These are phyloP conservation scores for Acanthurus tractus DNA, from an alignment of 2,797 vertebrate species.

Conservation along the genomic window DNA sequence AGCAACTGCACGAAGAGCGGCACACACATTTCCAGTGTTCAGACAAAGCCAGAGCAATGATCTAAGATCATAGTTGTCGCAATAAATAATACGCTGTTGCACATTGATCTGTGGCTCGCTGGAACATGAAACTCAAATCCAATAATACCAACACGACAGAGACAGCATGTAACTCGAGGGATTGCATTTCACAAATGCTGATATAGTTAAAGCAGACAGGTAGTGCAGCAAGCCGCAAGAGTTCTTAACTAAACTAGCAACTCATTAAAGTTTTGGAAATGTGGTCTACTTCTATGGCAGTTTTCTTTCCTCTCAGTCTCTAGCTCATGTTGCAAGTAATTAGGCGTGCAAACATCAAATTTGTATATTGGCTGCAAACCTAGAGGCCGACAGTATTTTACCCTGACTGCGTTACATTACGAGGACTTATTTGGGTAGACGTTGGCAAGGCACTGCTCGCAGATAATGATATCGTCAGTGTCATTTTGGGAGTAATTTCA, in stretches of 20 bases:
- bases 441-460: slow-evolving; percentile 38
- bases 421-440: slow-evolving; percentile 32
- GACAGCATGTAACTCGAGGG: slow-evolving; percentile 9
- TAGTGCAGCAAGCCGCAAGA: slow-evolving; percentile 3
- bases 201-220: slow-evolving; percentile 35
- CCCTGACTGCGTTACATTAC: slow-evolving; percentile 30
- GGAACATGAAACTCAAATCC: slow-evolving; percentile 7
- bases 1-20: slow-evolving; percentile 19
- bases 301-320: slow-evolving; percentile 2
- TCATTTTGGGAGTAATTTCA: slow-evolving; percentile 44
- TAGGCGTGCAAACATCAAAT: slow-evolving; percentile 29
- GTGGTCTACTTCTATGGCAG: slow-evolving; percentile 3
- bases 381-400: slow-evolving; percentile 29
- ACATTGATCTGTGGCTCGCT: slow-evolving; percentile 2
- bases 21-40: background rate
- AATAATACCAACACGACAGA: slow-evolving; percentile 7
- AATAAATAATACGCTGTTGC: slow-evolving; percentile 13
- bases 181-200: slow-evolving; percentile 11
- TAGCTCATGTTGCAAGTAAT: slow-evolving; percentile 34
- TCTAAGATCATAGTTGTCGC: slow-evolving; percentile 32
- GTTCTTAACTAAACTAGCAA: slow-evolving; percentile 19
- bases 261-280: slow-evolving; percentile 33
- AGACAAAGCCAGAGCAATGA: slow-evolving; percentile 12
- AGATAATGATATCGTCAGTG: slow-evolving; percentile 37
- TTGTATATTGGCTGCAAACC: slow-evolving; percentile 31